phyloP scores from a whole-genome alignment of 2,888 invertebrate genomes.

The Phyllotreta striolata region DNA sequence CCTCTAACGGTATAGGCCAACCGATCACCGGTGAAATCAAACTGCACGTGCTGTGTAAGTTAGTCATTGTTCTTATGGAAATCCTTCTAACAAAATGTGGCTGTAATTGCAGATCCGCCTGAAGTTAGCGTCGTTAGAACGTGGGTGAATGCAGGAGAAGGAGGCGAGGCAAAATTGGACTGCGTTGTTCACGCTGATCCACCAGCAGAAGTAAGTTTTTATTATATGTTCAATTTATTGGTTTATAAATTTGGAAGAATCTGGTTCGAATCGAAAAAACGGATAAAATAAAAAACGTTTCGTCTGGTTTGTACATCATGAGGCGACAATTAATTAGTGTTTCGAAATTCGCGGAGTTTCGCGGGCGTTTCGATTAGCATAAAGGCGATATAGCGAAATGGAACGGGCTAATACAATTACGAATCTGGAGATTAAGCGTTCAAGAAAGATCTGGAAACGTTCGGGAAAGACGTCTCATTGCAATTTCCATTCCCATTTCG shows the following conservation, averaged over 20 bases:
- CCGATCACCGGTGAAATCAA: slow-evolving; percentile 60
- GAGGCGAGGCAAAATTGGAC: slow-evolving; percentile 68
- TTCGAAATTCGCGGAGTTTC: slow-evolving; percentile 22
- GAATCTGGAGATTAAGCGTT: slow-evolving; percentile 48
- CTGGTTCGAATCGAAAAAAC: no score
- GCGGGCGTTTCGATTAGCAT: slow-evolving; percentile 38
- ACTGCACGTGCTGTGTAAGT: slow-evolving; percentile 61
- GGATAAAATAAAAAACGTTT: no score
- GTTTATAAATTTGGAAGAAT: slow-evolving; percentile 4
- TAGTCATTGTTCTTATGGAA: background rate
- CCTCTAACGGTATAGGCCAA: slow-evolving; percentile 63
- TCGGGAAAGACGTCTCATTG: slow-evolving; percentile 19
- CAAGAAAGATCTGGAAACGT: slow-evolving; percentile 46
- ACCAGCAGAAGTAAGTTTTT: slow-evolving; percentile 57
- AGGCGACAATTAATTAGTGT: no score
- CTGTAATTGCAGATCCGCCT: slow-evolving; percentile 64
- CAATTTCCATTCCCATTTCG: slow-evolving; percentile 42
- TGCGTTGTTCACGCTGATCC: slow-evolving; percentile 70
- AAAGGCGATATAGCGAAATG: slow-evolving; percentile 41
- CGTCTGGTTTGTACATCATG: no score
- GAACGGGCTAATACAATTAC: slow-evolving; percentile 46
- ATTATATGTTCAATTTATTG: no score
- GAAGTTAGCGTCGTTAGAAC: slow-evolving; percentile 69
- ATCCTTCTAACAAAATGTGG: slow-evolving; percentile 2
- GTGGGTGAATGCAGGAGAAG: slow-evolving; percentile 71